A percentile compares a stretch with the other conserved stretches of the same genome.
These are phyloP conservation scores for Datnioides undecimradiatus DNA, from an alignment of 2,113 vertebrate species.

Conservation along the genomic window DNA sequence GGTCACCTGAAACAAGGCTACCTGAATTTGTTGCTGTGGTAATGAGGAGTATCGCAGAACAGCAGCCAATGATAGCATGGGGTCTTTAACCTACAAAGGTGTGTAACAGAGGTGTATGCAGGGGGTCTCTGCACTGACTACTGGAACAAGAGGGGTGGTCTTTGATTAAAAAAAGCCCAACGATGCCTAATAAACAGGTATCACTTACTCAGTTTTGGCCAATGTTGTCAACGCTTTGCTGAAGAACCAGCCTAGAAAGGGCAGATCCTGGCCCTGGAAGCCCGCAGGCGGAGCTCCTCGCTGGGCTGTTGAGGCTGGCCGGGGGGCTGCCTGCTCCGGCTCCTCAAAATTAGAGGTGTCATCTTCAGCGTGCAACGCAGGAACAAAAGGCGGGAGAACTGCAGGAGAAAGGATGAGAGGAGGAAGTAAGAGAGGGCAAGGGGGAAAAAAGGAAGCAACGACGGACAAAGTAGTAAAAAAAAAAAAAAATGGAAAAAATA, in stretches of 20 bases:
- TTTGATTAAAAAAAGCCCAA: slow-evolving; percentile 7
- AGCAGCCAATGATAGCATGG: slow-evolving; percentile 57
- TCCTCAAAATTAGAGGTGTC: slow-evolving; percentile 99
- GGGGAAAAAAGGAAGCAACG: slow-evolving; percentile 37
- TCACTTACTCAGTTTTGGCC: slow-evolving; percentile 96
- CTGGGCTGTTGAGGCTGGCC: slow-evolving; percentile 88
- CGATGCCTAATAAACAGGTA: slow-evolving; percentile 62
- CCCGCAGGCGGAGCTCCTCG: slow-evolving; percentile 90
- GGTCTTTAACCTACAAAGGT: slow-evolving; percentile 59
- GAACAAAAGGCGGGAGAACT: slow-evolving; percentile 97
- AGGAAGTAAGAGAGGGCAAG: slow-evolving; percentile 53
- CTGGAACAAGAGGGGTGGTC: slow-evolving; percentile 1
- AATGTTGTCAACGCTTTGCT: slow-evolving; percentile 91
- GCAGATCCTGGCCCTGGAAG: slow-evolving; percentile 94
- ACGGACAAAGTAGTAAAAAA: slow-evolving; percentile 47
- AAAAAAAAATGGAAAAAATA: slow-evolving; percentile 13
- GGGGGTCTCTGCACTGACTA: slow-evolving; percentile 34
- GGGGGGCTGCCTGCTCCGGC: slow-evolving; percentile 91
- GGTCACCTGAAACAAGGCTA: slow-evolving; percentile 64
- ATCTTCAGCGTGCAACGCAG: slow-evolving; percentile 95
- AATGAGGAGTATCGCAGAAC: slow-evolving; percentile 52
- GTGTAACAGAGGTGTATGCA: slow-evolving; percentile 45
- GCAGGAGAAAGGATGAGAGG: slow-evolving; percentile 78
- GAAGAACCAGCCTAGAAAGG: slow-evolving; percentile 98
- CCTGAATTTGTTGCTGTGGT: slow-evolving; percentile 63